phyloP scores from a whole-genome alignment of 2,888 invertebrate species.

The Mimas tiliae region DNA sequence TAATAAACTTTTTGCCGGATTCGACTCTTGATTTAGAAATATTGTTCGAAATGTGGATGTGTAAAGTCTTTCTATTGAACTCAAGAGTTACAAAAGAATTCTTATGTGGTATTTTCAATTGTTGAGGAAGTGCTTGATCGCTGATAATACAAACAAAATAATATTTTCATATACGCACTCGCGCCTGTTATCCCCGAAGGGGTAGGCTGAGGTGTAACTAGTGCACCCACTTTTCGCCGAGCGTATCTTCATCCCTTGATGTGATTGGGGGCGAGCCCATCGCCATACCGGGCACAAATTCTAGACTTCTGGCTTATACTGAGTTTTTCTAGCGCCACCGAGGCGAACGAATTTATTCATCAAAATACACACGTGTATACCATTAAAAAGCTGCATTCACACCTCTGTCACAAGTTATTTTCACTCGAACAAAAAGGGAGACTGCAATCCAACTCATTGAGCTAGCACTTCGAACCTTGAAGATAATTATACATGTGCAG shows the following conservation, averaged over 20 bases:
- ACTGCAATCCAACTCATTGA: conserved; percentile 24
- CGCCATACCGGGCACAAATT: too few species aligned
- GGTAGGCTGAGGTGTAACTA: too few species aligned
- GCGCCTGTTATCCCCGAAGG: too few species aligned
- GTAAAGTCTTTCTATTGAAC: background rate
- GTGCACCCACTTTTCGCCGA: too few species aligned
- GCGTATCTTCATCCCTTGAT: too few species aligned
- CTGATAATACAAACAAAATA: too few species aligned
- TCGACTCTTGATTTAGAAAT: conserved; percentile 10
- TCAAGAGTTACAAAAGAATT: background rate
- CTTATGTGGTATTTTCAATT: too few species aligned
- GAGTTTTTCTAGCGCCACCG: too few species aligned
- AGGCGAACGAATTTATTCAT: background rate
- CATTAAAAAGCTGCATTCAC: conserved; percentile 10
- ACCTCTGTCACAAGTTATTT: conserved; percentile 21
- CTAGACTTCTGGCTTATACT: too few species aligned
- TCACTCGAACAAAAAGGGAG: conserved; percentile 24
- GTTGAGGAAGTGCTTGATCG: too few species aligned
- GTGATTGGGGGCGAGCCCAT: too few species aligned
- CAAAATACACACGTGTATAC: conserved; percentile 5
- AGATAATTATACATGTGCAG: conserved; percentile 61
- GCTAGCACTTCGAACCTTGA: conserved; percentile 48
- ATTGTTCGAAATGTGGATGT: background rate
- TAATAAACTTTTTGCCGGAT: conserved; percentile 6
- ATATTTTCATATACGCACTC: too few species aligned